Evolutionary conservation across 2,888 invertebrate species (phyloP), one percentile per base, ranked within the genome.

Genomic region (Lycaena phlaeas): DNA sequence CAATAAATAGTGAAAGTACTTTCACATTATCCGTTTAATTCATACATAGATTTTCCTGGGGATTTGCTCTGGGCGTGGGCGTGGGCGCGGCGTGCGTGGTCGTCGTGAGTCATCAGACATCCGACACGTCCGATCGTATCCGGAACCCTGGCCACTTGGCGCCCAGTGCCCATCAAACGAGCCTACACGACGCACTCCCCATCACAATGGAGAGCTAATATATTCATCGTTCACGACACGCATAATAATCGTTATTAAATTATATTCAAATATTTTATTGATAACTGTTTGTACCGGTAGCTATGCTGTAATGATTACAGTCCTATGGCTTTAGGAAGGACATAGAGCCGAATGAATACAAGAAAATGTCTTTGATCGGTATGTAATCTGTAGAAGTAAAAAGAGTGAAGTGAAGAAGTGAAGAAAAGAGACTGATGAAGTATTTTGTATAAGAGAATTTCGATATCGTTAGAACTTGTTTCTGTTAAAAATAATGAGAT

Each of bases 61-160:
- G 44, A 38, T 48, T 45, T 51, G 34, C 22, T 18, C 34, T 22
- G 22, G 22, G 22, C 4, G 22, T 9, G 2, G 22, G 22, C 9
- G 22, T 5, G 22, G 50, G 52, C 48, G 56, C 54, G 51, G 51
- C 49, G 52, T 54, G 64, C 64, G 78, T 74, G 75, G 73, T 68
- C 68, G 72, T 78, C 69, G 67, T 69, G 85, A 84, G 68, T 85
- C 85, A 85, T 76, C 73, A 76, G 84, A 85, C 82, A 85, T 85
- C 85, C 85, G 85, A 85, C 85, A 86, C 81, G 81, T 82, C 77
- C 82, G 74, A 77, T 77, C 74, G 77, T 81, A 82, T 82, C 82
- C 84, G 82, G 84, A 84, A 82, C 77, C 69, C 76, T 74, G 73
- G 73, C 66, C 64, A 63, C 68, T 70, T 69, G 67, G 73, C 61